Conservation (phyloP, 2,888 invertebrate genomes). For the Stramonita haemastoma region DNA sequence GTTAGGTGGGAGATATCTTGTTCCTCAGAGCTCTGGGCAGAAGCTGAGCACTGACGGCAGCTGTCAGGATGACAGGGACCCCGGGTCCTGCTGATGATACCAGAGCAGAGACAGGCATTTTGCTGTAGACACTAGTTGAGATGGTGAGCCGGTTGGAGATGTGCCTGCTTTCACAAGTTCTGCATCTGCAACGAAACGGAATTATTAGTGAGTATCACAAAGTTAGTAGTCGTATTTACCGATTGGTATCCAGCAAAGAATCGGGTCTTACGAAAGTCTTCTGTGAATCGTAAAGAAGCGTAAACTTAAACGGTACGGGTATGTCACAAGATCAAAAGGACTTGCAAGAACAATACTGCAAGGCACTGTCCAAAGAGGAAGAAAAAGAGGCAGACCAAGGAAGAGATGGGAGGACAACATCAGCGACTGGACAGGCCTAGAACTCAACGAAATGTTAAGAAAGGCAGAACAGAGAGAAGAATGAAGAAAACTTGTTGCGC, state of each 20-base stretch:
- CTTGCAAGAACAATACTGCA: too few species aligned
- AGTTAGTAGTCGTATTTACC: too few species aligned
- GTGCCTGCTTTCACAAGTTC: background rate
- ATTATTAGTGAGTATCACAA: background rate
- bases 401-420: too few species aligned
- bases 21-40: background rate
- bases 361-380: too few species aligned
- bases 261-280: background rate
- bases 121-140: background rate
- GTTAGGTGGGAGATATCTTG: background rate
- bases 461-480: too few species aligned
- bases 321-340: too few species aligned
- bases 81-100: background rate
- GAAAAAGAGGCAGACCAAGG: too few species aligned
- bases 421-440: too few species aligned
- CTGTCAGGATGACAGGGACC: background rate
- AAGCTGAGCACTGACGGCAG: background rate
- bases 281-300: too few species aligned
- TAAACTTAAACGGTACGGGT: too few species aligned
- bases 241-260: background rate
- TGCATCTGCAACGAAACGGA: background rate
- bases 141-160: background rate
- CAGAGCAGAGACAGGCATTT: background rate
- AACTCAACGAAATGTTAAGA: too few species aligned
- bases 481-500: background rate